phyloP scores from a whole-genome alignment of 2,113 vertebrate species.

The Puntigrus tetrazona region DNA sequence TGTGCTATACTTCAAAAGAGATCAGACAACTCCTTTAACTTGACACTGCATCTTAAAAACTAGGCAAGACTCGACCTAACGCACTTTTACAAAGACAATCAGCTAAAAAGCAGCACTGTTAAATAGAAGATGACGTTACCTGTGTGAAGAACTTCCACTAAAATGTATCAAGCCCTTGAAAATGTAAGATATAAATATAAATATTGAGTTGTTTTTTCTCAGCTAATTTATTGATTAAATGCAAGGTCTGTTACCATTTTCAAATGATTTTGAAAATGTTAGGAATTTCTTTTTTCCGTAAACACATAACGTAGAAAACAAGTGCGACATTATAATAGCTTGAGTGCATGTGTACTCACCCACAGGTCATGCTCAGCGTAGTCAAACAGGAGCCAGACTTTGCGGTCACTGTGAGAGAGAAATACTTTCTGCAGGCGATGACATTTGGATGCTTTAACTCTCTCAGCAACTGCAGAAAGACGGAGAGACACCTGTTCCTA shows the following conservation, averaged over 20 bases:
- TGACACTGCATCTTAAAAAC: neutral
- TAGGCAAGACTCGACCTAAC: neutral
- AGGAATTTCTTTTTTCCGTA: neutral
- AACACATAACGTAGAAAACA: neutral
- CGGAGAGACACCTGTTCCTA: neutral
- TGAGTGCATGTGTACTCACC: constrained; percentile 72
- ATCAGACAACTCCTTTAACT: neutral
- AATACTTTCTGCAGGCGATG: constrained; percentile 90
- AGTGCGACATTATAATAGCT: neutral
- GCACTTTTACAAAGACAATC: neutral
- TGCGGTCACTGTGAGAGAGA: constrained; percentile 89
- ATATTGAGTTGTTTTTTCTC: neutral
- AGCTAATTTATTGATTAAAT: neutral
- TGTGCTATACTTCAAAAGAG: neutral
- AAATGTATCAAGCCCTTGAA: neutral
- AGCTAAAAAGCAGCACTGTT: neutral
- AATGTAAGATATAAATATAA: neutral
- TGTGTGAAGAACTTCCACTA: neutral
- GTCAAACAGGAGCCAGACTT: constrained; percentile 91
- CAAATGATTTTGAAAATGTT: neutral
- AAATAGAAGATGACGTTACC: neutral
- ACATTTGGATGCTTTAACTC: constrained; percentile 91
- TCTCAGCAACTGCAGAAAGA: constrained; percentile 79
- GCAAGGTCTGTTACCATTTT: neutral
- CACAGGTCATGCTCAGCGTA: constrained; percentile 90